Conservation (phyloP, 2,888 invertebrate species). For the Dastarcus helophoroides region DNA sequence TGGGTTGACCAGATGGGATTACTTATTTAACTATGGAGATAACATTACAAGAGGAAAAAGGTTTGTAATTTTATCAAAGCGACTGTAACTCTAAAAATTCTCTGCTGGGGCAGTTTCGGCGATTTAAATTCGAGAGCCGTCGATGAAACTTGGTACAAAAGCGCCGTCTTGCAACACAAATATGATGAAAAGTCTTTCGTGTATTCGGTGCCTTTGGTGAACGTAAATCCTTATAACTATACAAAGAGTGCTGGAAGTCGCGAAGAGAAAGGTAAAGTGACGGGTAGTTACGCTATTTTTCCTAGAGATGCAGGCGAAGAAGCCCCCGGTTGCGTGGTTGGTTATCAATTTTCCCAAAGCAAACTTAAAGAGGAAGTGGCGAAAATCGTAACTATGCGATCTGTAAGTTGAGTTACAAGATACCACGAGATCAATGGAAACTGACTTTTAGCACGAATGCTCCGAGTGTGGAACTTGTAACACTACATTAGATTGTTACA, state of each 20-base stretch:
- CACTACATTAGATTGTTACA: slow-evolving; percentile 65
- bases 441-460: slow-evolving; percentile 37
- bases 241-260: too few relatives aligned
- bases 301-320: slow-evolving; percentile 62
- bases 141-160: slow-evolving; percentile 85
- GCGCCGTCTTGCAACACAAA: slow-evolving; percentile 76
- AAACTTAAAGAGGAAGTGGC: slow-evolving; percentile 58
- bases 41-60: slow-evolving; percentile 23
- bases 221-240: too few relatives aligned
- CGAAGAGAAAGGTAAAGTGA: slow-evolving; percentile 54
- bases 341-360: slow-evolving; percentile 69
- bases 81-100: background rate
- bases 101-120: slow-evolving; percentile 53
- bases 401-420: slow-evolving; percentile 24
- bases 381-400: slow-evolving; percentile 49
- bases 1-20: slow-evolving; percentile 81
- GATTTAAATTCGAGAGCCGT: slow-evolving; percentile 65
- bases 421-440: too few relatives aligned
- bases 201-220: slow-evolving; percentile 59
- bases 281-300: slow-evolving; percentile 75
- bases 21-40: slow-evolving; percentile 50
- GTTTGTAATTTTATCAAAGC: slow-evolving; percentile 5
- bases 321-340: slow-evolving; percentile 82
- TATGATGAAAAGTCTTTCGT: slow-evolving; percentile 67
- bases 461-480: slow-evolving; percentile 46